phyloP scores from a whole-genome alignment of 1,140 invertebrate species.

The Zaprionus vittiger region DNA sequence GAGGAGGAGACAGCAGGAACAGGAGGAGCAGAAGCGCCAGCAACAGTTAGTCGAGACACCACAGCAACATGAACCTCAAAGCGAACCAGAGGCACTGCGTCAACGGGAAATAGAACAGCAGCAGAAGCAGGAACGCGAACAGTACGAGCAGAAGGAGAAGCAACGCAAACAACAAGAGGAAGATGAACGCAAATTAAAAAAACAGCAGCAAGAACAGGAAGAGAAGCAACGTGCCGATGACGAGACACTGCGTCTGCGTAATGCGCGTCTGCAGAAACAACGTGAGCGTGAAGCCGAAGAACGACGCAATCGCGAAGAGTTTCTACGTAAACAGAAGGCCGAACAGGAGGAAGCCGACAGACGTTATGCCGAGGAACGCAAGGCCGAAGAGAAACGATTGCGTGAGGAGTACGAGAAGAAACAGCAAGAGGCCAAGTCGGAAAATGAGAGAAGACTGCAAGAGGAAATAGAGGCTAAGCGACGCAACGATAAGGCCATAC shows the following conservation, averaged over 20 bases:
- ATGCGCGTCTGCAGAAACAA: slow-evolving; percentile 56
- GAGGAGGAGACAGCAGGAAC: slow-evolving; percentile 50
- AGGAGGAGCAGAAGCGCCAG: slow-evolving; percentile 25
- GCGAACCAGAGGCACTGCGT: slow-evolving; percentile 55
- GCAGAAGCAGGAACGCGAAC: slow-evolving; percentile 30
- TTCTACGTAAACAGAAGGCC: slow-evolving; percentile 49
- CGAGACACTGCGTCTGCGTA: slow-evolving; percentile 49
- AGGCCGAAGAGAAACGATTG: slow-evolving; percentile 54
- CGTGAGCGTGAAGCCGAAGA: slow-evolving; percentile 61
- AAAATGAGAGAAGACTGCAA: slow-evolving; percentile 64
- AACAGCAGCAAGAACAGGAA: slow-evolving; percentile 51
- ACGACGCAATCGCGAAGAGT: slow-evolving; percentile 50
- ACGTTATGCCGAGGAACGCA: slow-evolving; percentile 51
- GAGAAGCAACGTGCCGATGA: slow-evolving; percentile 57
- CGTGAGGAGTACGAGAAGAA: slow-evolving; percentile 66
- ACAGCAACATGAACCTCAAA: slow-evolving; percentile 46
- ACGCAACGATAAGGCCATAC: slow-evolving; percentile 56
- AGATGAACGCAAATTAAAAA: slow-evolving; percentile 45
- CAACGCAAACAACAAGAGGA: slow-evolving; percentile 28
- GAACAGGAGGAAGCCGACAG: slow-evolving; percentile 61
- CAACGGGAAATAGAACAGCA: slow-evolving; percentile 47
- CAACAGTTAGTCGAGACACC: slow-evolving; percentile 25
- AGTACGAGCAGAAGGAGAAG: slow-evolving; percentile 32
- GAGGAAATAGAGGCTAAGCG: slow-evolving; percentile 73
- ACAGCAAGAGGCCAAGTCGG: slow-evolving; percentile 57